A percentile compares a stretch with the other conserved stretches of the same genome.
Conservation (phyloP, 2,113 vertebrate species). For the Burhinus bistriatus region DNA sequence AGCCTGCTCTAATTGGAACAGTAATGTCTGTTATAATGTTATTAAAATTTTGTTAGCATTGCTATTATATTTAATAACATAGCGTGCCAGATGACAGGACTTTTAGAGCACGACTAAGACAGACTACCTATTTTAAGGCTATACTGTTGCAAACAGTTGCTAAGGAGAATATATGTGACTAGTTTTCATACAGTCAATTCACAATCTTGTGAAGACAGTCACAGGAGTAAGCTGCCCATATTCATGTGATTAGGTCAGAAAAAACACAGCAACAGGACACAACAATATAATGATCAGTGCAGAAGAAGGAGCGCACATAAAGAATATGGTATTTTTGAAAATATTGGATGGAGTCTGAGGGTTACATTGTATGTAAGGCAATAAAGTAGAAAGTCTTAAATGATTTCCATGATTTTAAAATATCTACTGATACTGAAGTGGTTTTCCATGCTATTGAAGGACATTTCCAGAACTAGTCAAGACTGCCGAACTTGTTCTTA, state of each 20-base stretch:
- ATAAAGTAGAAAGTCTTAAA: neutral
- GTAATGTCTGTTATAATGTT: neutral
- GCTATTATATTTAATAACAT: neutral
- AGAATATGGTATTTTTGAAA: neutral
- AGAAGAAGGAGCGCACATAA: neutral
- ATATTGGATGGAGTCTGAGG: neutral
- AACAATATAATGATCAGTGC: neutral
- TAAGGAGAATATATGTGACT: neutral
- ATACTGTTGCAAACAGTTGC: neutral
- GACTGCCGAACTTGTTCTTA: neutral
- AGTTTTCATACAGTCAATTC: neutral
- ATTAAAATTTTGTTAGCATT: neutral
- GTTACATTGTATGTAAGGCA: neutral
- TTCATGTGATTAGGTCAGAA: neutral
- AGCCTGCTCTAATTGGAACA: neutral
- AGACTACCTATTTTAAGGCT: neutral
- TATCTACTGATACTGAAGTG: neutral
- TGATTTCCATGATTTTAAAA: neutral
- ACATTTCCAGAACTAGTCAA: neutral
- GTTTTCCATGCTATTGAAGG: neutral
- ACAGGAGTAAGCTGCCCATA: neutral
- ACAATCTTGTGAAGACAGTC: neutral
- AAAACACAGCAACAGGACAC: neutral
- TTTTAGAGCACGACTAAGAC: neutral
- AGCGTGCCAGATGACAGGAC: neutral